Evolutionary conservation across 2,888 invertebrate genomes (phyloP), one percentile per base, ranked within the genome.

Genomic region (Apantesis nais): DNA sequence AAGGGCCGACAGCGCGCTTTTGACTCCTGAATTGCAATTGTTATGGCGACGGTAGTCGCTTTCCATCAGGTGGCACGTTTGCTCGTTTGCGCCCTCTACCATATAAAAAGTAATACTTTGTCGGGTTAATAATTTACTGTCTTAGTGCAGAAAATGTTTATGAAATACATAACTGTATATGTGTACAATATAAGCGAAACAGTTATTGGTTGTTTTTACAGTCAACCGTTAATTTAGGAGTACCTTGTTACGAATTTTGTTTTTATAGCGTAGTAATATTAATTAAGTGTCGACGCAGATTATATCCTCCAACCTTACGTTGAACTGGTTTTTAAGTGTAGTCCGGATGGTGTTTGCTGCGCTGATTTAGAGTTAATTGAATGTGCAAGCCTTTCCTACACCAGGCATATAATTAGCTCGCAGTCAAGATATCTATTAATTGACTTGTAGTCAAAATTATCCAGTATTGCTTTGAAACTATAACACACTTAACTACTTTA

Each of bases 291-390:
- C 88, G 86, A 90, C 86, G 88, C 80, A 87, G 87, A 91, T 90
- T 91, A 88, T 89, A 89, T 87, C 86, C 88, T 86, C 85, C 86
- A 86, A 87, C 84, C 84, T 80, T 78, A 79, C 82, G 84, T 84
- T 85, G 83, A 85, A 86, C 85, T 86, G 85, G 86, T 90, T 92
- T 86, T 91, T 91, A 92, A 92, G 92, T 92, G 90, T 87, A 80
- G 80, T 73, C 74, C 82, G 79, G 83, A 81, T 81, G 81, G 81
- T 82, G 85, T 85, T 84, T 82, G 80, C 83, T 81, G 84, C 83
- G 85, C 88, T 92, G 91, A 92, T 92, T 92, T 92, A 89, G 83
- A 88, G 90, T 86, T 90, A 90, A 92, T 92, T 92, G 91, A 92
- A 91, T 89, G 88, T 90, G 83, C 78, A 84, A 88, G 87, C 86